Conservation (phyloP, 2,888 invertebrate species). For the Dione vanillae region DNA sequence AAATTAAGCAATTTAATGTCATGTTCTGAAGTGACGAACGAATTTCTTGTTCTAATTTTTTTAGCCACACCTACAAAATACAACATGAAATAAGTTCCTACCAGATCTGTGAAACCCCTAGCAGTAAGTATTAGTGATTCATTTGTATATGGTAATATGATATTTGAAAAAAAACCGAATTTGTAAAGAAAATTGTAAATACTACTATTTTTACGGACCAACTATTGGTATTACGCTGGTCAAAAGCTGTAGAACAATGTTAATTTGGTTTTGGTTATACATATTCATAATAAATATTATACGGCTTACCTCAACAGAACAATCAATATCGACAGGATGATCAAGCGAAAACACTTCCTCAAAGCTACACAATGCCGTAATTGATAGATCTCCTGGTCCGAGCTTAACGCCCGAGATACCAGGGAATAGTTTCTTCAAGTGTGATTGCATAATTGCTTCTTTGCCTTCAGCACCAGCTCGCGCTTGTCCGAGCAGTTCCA, state of each 20-base stretch:
- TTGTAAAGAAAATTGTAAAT: too few relatives aligned
- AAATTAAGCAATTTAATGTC: conserved; percentile 82
- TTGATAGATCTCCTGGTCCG: conserved; percentile 76
- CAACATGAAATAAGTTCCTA: too few relatives aligned
- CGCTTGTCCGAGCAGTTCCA: conserved; percentile 97
- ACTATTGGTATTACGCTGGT: too few relatives aligned
- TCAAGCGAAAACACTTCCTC: conserved; percentile 89
- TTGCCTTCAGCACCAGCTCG: conserved; percentile 86
- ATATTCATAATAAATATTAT: background rate
- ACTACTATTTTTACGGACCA: too few relatives aligned
- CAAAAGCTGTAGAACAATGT: too few relatives aligned
- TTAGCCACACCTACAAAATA: conserved; percentile 87
- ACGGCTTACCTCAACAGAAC: conserved; percentile 88
- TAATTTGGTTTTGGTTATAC: background rate
- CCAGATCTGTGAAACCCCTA: too few relatives aligned
- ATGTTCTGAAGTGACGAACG: conserved; percentile 86
- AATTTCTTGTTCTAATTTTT: conserved; percentile 92
- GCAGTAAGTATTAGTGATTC: too few relatives aligned
- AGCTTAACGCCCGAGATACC: conserved; percentile 92
- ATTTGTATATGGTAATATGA: too few relatives aligned
- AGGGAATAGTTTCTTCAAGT: conserved; percentile 98
- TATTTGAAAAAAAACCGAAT: too few relatives aligned
- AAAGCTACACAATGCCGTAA: conserved; percentile 89
- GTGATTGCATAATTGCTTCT: conserved; percentile 94
- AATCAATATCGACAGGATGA: conserved; percentile 88